phyloP scores from a whole-genome alignment of 2,113 vertebrate species.

The Neolamprologus hecqui region DNA sequence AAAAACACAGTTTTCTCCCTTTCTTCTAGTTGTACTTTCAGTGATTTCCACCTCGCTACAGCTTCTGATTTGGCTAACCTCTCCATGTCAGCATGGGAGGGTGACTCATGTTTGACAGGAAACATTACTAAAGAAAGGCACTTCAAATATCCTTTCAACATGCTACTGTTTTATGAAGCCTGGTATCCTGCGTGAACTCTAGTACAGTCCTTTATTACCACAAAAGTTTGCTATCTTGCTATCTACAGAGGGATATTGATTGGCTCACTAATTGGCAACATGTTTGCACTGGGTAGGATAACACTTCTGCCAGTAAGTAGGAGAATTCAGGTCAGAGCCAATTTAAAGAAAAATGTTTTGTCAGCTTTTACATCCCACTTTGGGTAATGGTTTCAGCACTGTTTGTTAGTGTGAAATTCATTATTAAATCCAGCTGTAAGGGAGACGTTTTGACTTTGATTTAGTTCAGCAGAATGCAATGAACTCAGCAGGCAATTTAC shows the following conservation, averaged over 20 bases:
- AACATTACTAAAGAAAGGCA: background rate
- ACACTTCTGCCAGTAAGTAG: background rate
- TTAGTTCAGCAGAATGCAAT: background rate
- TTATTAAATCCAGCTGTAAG: background rate
- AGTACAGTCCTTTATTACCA: background rate
- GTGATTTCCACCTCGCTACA: background rate
- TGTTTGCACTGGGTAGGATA: background rate
- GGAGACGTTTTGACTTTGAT: background rate
- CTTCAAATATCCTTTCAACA: background rate
- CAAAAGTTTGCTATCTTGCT: background rate
- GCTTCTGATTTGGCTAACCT: background rate
- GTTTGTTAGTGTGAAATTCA: background rate
- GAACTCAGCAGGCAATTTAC: background rate
- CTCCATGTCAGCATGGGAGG: background rate
- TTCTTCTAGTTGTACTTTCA: background rate
- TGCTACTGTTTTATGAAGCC: background rate
- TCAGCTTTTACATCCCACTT: slow-evolving; percentile 9
- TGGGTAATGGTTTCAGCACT: background rate
- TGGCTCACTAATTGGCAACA: slow-evolving; percentile 33
- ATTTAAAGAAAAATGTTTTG: slow-evolving; percentile 21
- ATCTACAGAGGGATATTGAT: slow-evolving; percentile 16
- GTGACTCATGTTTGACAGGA: background rate
- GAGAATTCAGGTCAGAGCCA: slow-evolving; percentile 1
- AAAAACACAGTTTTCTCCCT: background rate
- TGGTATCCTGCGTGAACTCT: background rate